Percentiles rank a stretch among this genome's conserved stretches.
Evolutionary conservation across 1,140 invertebrate genomes (phyloP).

Genomic region (Pogonomyrmex barbatus): DNA sequence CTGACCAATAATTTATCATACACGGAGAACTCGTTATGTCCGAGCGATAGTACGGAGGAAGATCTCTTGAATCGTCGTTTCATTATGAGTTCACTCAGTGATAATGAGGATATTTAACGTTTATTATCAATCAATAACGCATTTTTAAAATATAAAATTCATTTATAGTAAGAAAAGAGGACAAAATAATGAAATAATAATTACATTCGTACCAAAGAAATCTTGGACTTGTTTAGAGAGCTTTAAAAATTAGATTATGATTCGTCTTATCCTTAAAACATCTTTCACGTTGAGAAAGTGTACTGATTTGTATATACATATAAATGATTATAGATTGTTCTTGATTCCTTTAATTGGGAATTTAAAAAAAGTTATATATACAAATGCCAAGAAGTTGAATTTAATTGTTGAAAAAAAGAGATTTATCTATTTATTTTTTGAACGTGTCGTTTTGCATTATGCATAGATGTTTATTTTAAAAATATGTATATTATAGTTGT

Average conservation of each 20-base stretch:
- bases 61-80: slow-evolving; percentile 80
- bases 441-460: slow-evolving; percentile 61
- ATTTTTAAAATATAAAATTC: slow-evolving; percentile 33
- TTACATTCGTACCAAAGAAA: slow-evolving; percentile 38
- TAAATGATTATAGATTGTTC: slow-evolving; percentile 47
- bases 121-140: slow-evolving; percentile 36
- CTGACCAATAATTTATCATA: slow-evolving; percentile 77
- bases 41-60: slow-evolving; percentile 74
- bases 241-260: slow-evolving; percentile 40
- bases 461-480: slow-evolving; percentile 61
- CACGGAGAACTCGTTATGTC: slow-evolving; percentile 74
- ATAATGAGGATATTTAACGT: slow-evolving; percentile 82
- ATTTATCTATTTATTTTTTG: slow-evolving; percentile 76
- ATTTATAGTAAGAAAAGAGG: not conserved
- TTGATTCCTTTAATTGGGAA: slow-evolving; percentile 43
- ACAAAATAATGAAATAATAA: slow-evolving; percentile 19
- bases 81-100: slow-evolving; percentile 79
- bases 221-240: slow-evolving; percentile 40
- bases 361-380: slow-evolving; percentile 51
- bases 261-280: slow-evolving; percentile 34
- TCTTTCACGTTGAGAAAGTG: slow-evolving; percentile 20
- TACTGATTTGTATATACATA: slow-evolving; percentile 43
- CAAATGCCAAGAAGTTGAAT: slow-evolving; percentile 62
- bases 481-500: slow-evolving; percentile 67
- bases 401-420: slow-evolving; percentile 71